These are phyloP conservation scores for Agriotes lineatus DNA, from an alignment of 2,888 invertebrate genomes.

Conservation along the genomic window DNA sequence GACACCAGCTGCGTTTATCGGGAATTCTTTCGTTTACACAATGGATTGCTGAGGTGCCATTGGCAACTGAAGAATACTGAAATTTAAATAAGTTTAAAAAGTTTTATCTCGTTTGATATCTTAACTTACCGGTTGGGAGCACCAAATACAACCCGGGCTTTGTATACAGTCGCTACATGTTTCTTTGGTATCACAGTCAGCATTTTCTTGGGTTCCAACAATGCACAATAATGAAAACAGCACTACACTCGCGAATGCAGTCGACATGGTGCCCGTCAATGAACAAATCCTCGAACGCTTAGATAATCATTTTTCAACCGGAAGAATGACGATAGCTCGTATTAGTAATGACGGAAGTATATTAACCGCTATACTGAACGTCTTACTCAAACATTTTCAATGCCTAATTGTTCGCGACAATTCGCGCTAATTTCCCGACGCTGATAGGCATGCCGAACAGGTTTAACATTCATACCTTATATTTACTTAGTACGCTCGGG, in stretches of 20 bases:
- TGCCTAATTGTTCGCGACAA: too few species aligned
- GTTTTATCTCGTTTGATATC: too few species aligned
- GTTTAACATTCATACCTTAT: too few species aligned
- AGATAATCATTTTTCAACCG: conserved; percentile 6
- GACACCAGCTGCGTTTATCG: conserved; percentile 38
- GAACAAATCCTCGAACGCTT: background rate
- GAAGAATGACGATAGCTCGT: conserved; percentile 30
- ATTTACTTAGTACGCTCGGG: too few species aligned
- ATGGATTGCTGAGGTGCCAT: conserved; percentile 22
- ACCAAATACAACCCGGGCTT: conserved; percentile 68
- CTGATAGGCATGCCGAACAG: too few species aligned
- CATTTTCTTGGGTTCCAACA: conserved; percentile 22
- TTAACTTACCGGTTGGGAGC: conserved; percentile 57
- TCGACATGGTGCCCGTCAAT: conserved; percentile 6
- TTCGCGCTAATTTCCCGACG: too few species aligned
- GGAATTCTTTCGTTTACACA: conserved; percentile 34
- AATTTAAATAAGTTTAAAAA: too few species aligned
- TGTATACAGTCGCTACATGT: conserved; percentile 67
- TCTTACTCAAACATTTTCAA: too few species aligned
- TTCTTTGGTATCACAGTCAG: conserved; percentile 60
- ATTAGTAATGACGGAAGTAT: conserved; percentile 22
- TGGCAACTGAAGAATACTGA: conserved; percentile 28
- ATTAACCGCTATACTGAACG: background rate
- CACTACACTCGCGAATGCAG: background rate
- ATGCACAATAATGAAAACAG: conserved; percentile 16